Base-by-base conservation (phyloP, 1,140 invertebrate species). In the Daktulosphaira vitifoliae region DNA sequence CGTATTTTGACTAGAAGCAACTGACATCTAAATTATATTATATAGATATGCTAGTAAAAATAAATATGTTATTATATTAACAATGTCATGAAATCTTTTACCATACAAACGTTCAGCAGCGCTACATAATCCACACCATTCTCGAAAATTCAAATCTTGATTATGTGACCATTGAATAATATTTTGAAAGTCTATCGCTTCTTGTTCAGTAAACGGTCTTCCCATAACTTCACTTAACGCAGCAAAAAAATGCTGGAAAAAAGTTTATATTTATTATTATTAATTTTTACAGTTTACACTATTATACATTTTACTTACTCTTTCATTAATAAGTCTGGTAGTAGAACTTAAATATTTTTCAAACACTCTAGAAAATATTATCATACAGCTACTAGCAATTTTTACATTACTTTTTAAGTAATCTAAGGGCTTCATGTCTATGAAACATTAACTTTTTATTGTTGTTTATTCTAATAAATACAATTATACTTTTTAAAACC, bases 111-210 rank as follows among this genome's bases (percentile, higher is more conserved):
- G 74, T 71, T 87, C 84, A 68, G 80, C 81, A 5, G 81, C 73
- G 0, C 82, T 84, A 69, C 83, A 85, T 16, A 86, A 71, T 11
- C 84, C 83, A 70, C 83, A 84, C 81, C 84, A 87, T 3, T 78
- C 80, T 44, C 81, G 76, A 71, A 83, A 86, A 71, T 81, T 79
- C 18, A 85, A 68, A 1, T 76, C 72, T 49, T 80, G 77, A 2
- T 73, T 71, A 20, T 74, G 71, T 1, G 76, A 71, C 74, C 80
- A 81, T 15, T 75, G 78, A 66, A 84, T 74, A 3, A 81, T 70
- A 23, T 64, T 65, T 33, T 71, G 72, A 48, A 83, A 79, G 16
- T 78, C 70, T 11, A 59, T 68, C 3, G 69, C 70, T 66, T 85
- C 77, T 7, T 80, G 74, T 1, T 72, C 52, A 0, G 70, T 78